phyloP scores from a whole-genome alignment of 2,888 invertebrate genomes.

The Invenusta paracnida region DNA sequence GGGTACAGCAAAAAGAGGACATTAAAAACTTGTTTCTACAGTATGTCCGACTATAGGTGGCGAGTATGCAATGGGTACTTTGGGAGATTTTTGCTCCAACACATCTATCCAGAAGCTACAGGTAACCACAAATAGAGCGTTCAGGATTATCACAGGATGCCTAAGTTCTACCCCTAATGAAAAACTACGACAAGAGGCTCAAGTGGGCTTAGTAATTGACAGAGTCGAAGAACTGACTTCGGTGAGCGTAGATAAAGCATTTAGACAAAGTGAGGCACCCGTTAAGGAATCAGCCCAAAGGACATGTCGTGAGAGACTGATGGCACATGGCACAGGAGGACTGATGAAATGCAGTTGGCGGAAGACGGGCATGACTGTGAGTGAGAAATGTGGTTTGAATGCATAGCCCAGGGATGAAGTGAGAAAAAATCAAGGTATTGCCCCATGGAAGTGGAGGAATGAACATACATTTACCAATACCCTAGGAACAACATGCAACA shows the following conservation, averaged over 20 bases:
- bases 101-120: neutral
- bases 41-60: neutral
- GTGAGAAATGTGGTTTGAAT: neutral
- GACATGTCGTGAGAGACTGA: neutral
- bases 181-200: neutral
- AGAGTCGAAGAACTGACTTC: neutral
- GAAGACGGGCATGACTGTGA: neutral
- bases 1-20: neutral
- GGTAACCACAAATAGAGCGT: neutral
- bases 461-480: neutral
- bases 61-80: neutral
- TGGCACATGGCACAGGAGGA: neutral
- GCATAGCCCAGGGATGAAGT: neutral
- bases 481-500: neutral
- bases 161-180: neutral
- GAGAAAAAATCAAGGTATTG: neutral
- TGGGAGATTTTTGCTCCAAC: neutral
- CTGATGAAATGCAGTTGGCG: neutral
- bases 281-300: neutral
- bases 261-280: neutral
- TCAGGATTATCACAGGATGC: neutral
- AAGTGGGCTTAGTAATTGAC: neutral
- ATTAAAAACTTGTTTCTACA: neutral
- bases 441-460: neutral
- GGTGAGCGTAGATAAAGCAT: neutral